phyloP scores from a whole-genome alignment of 2,797 vertebrate species.

The Gobio occitaniae region DNA sequence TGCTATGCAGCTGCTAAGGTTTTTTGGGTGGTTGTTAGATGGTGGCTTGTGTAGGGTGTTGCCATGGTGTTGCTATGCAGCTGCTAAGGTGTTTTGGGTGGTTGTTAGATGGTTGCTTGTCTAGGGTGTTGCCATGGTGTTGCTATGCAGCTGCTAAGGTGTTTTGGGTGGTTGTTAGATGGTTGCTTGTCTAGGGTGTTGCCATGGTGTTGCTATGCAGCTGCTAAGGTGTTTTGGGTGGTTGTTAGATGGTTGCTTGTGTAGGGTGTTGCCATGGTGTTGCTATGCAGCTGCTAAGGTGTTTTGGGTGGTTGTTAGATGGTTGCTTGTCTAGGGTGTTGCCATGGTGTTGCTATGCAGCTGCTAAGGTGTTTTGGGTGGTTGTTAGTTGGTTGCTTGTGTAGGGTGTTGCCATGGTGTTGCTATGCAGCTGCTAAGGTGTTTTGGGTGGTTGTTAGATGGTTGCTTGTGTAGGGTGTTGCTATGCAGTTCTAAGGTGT shows the following conservation, averaged over 20 bases:
- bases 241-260: neutral
- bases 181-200: neutral
- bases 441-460: neutral
- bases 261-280: too few relatives aligned
- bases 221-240: too few relatives aligned
- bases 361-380: too few relatives aligned
- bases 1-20: neutral
- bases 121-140: too few relatives aligned
- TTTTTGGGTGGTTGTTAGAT: neutral
- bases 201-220: neutral
- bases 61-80: neutral
- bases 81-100: too few relatives aligned
- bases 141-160: neutral
- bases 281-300: neutral
- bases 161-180: neutral
- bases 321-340: neutral
- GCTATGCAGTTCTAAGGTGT: neutral
- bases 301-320: neutral
- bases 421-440: neutral
- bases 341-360: neutral
- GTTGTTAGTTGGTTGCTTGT: neutral
- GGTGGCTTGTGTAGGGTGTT: neutral
- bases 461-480: neutral
- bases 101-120: neutral
- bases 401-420: too few relatives aligned